Percentiles rank a stretch among this genome's conserved stretches.
phyloP scores from a whole-genome alignment of 2,797 vertebrate genomes.

The Mormyrops attenuatus region DNA sequence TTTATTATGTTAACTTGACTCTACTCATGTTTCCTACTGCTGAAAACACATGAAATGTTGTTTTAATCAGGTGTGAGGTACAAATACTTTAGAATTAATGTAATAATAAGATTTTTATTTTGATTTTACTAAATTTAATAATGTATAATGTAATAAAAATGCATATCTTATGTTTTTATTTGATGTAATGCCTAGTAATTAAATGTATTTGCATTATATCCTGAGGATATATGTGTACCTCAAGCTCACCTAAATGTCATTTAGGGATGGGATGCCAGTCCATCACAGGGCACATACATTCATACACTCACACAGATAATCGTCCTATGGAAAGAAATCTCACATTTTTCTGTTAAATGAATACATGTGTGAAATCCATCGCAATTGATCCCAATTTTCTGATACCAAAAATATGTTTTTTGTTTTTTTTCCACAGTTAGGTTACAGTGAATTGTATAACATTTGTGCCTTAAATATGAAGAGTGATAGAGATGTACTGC shows the following conservation, averaged over 20 bases:
- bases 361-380: not conserved
- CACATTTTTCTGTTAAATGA: not conserved
- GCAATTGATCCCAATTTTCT: not conserved
- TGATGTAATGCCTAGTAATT: not conserved
- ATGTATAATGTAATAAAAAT: not conserved
- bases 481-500: not conserved
- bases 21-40: not conserved
- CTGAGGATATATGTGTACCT: not conserved
- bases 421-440: not conserved
- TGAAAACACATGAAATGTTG: not conserved
- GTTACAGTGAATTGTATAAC: not conserved
- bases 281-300: not conserved
- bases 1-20: not conserved
- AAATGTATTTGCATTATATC: not conserved
- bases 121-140: not conserved
- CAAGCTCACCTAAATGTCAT: not conserved
- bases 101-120: not conserved
- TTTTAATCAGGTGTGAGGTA: not conserved
- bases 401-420: not conserved
- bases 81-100: not conserved
- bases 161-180: not conserved
- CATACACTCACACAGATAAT: not conserved
- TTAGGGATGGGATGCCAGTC: not conserved
- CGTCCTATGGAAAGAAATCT: not conserved
- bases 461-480: not conserved